phyloP scores from a whole-genome alignment of 2,113 vertebrate genomes.

The Noctilio leporinus region DNA sequence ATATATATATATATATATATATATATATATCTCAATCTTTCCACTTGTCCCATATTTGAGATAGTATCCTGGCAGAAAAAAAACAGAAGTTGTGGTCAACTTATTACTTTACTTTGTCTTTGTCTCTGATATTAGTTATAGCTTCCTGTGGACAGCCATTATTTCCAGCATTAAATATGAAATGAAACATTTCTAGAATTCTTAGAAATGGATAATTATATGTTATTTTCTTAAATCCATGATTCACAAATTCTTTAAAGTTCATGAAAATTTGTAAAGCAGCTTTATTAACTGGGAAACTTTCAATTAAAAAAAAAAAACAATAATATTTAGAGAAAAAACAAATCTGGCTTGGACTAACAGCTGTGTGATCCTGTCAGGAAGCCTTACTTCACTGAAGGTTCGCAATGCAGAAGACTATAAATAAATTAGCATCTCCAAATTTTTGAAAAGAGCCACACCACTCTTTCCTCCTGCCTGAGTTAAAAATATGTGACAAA shows the following conservation, averaged over 20 bases:
- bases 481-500: constrained; percentile 61
- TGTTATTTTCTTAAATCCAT: constrained; percentile 3
- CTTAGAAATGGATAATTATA: background rate
- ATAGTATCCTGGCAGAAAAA: background rate
- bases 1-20: background rate
- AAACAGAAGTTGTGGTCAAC: background rate
- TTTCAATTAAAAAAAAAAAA: background rate
- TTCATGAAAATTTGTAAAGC: background rate
- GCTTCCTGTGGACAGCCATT: background rate
- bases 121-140: background rate
- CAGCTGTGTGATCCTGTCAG: background rate
- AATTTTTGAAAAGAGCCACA: constrained; percentile 17
- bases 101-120: background rate
- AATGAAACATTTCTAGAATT: background rate
- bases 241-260: background rate
- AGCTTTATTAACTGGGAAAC: background rate
- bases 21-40: background rate
- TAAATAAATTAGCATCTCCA: background rate
- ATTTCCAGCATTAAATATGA: background rate
- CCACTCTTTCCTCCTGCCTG: constrained; percentile 8
- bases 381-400: background rate
- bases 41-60: background rate
- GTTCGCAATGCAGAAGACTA: background rate
- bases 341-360: background rate
- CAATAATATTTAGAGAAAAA: constrained; percentile 1